Conservation (phyloP, 2,113 vertebrate species). For the Meles meles region DNA sequence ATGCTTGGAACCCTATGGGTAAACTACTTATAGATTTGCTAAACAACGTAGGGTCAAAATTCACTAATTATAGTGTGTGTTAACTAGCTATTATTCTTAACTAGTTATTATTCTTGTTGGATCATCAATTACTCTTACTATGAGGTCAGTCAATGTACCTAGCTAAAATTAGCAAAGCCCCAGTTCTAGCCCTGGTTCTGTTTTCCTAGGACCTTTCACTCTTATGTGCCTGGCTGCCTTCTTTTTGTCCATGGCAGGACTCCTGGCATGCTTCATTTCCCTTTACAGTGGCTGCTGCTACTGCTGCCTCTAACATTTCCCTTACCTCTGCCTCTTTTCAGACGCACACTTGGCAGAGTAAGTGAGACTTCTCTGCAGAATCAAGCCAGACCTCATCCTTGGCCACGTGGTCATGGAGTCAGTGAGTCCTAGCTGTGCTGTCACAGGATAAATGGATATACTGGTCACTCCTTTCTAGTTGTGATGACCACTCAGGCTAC, state of each 20-base stretch:
- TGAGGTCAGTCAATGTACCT: neutral
- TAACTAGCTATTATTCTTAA: neutral
- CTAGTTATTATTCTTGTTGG: neutral
- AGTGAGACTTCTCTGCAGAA: neutral
- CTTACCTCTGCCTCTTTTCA: constrained; percentile 47
- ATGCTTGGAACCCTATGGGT: neutral
- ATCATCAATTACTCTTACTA: neutral
- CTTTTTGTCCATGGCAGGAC: neutral
- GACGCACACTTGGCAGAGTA: neutral
- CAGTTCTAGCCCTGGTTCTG: neutral
- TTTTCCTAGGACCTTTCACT: neutral
- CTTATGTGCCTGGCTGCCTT: neutral
- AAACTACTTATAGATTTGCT: neutral
- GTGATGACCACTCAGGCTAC: neutral
- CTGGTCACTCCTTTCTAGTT: neutral
- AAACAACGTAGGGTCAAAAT: neutral
- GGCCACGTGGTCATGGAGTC: neutral
- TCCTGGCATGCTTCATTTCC: neutral
- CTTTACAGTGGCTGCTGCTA: neutral
- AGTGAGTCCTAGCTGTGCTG: neutral
- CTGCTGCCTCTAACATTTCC: neutral
- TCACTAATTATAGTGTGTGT: neutral
- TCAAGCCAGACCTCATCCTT: constrained; percentile 6
- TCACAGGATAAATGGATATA: neutral
- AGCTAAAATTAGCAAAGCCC: constrained; percentile 29